Evolutionary conservation across 1,140 invertebrate genomes (phyloP).

Genomic region (Platyscapa corneri): DNA sequence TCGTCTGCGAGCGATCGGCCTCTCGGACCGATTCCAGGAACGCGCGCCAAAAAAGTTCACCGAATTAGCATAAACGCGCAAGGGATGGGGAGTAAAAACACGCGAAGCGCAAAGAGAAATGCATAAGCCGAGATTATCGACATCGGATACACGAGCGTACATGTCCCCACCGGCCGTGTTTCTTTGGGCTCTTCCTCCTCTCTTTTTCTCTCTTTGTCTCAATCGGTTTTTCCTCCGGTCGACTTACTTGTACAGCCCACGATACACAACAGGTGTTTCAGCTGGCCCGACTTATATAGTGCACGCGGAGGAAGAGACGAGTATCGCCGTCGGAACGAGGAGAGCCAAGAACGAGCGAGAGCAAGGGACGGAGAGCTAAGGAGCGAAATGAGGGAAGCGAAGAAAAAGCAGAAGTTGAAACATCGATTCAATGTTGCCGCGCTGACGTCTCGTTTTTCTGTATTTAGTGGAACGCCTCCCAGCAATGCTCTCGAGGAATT

Average conservation of each 20-base stretch:
- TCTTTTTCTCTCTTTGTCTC: background rate
- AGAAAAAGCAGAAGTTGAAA: constrained; percentile 7
- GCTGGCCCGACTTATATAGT: background rate
- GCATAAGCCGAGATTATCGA: background rate
- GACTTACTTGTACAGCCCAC: background rate
- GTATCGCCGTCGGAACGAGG: background rate
- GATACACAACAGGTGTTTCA: constrained; percentile 25
- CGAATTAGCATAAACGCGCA: background rate
- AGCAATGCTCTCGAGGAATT: constrained; percentile 12
- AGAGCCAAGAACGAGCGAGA: background rate
- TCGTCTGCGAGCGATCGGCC: too few species aligned
- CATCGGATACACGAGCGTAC: background rate
- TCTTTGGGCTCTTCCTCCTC: too few species aligned
- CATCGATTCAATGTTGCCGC: constrained; percentile 3
- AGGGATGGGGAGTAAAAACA: background rate
- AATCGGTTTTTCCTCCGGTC: background rate
- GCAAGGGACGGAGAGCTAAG: background rate
- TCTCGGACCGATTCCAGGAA: background rate
- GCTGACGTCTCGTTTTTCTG: constrained; percentile 7
- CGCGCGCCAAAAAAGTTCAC: background rate
- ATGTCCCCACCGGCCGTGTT: too few species aligned
- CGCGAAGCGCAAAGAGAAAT: background rate
- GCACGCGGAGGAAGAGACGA: background rate
- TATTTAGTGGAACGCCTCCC: background rate
- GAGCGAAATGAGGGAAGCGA: background rate